These are phyloP conservation scores for Cephus rjabovi DNA, from an alignment of 2,888 invertebrate genomes.

Conservation along the genomic window DNA sequence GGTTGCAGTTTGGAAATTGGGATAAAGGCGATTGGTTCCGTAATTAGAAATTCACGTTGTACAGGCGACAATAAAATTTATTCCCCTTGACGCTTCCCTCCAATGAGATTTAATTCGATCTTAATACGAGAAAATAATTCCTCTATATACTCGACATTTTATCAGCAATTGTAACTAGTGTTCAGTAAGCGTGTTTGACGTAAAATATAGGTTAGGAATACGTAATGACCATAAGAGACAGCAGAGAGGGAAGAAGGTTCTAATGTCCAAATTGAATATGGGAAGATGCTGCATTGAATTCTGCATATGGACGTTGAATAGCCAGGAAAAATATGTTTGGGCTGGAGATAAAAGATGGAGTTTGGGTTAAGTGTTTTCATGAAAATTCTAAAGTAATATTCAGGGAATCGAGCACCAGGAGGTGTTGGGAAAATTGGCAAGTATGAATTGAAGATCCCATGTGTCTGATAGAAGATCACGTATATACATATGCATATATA, in stretches of 20 bases:
- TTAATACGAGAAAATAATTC: no score
- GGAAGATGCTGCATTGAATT: slow-evolving; percentile 49
- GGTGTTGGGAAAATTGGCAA: background rate
- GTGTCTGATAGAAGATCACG: background rate
- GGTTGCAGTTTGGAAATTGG: slow-evolving; percentile 32
- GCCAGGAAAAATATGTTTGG: slow-evolving; percentile 50
- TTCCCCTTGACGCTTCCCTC: background rate
- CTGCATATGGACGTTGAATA: slow-evolving; percentile 46
- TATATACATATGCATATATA: background rate
- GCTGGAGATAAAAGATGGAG: background rate
- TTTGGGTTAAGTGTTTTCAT: slow-evolving; percentile 50
- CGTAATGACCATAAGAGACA: slow-evolving; percentile 21
- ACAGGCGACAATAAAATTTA: background rate
- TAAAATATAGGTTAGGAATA: slow-evolving; percentile 50
- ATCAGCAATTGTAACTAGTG: slow-evolving; percentile 16
- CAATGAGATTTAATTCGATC: background rate
- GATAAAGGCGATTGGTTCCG: background rate
- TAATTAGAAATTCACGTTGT: background rate
- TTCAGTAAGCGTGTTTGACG: slow-evolving; percentile 41
- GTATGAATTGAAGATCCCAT: background rate
- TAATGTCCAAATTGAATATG: slow-evolving; percentile 23
- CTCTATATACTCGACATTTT: no score
- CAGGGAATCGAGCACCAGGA: slow-evolving; percentile 21
- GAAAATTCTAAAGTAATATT: slow-evolving; percentile 58
- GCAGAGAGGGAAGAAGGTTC: slow-evolving; percentile 2